phyloP scores from a whole-genome alignment of 2,888 invertebrate species.

The Nasonovia ribisnigri region DNA sequence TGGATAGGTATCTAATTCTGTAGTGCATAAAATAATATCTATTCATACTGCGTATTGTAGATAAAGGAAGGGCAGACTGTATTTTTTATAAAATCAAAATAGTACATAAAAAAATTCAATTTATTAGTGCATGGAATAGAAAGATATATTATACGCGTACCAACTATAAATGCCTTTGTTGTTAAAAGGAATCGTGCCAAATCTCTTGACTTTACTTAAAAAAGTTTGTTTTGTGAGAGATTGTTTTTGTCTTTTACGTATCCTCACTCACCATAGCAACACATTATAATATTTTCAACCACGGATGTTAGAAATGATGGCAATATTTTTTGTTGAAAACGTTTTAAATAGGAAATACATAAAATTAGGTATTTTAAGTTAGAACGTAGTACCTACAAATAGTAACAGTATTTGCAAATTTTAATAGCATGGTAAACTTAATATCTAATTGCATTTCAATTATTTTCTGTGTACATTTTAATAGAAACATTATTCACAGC shows the following conservation, averaged over 20 bases:
- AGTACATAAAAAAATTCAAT: conserved; percentile 40
- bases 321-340: neutral
- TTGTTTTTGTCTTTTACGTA: conserved; percentile 47
- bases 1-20: neutral
- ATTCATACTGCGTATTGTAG: neutral
- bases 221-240: conserved; percentile 49
- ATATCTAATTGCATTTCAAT: no score
- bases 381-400: neutral
- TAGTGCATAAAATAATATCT: neutral
- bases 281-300: neutral
- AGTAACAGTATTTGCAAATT: no score
- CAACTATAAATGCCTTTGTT: conserved; percentile 60
- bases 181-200: conserved; percentile 62
- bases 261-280: neutral
- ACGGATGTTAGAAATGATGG: neutral
- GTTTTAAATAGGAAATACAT: neutral
- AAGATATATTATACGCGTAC: conserved; percentile 57
- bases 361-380: neutral
- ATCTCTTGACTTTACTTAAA: conserved; percentile 44
- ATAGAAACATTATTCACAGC: no score
- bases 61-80: neutral
- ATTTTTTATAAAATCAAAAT: conserved; percentile 21
- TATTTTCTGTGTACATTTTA: no score
- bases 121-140: conserved; percentile 55
- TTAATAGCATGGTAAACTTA: no score